Conservation (phyloP, 1,140 invertebrate species). For the Anastrepha obliqua region DNA sequence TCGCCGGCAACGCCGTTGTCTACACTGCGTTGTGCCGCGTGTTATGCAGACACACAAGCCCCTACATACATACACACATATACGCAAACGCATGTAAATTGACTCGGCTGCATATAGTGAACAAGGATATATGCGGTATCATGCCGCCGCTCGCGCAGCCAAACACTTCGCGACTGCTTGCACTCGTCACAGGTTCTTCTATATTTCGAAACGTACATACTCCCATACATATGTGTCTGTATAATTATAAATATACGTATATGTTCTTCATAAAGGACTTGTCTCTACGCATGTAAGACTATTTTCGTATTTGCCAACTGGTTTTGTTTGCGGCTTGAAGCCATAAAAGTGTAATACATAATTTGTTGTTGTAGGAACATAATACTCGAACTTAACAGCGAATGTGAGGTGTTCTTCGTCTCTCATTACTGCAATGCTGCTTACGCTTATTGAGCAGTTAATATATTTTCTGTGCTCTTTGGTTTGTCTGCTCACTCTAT, state of each 20-base stretch:
- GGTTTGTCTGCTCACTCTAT: background rate
- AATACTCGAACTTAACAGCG: background rate
- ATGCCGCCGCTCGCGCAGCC: background rate
- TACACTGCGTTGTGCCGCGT: background rate
- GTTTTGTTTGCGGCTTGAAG: slow-evolving; percentile 26
- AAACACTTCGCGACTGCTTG: background rate
- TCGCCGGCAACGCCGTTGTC: background rate
- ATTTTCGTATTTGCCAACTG: slow-evolving; percentile 41
- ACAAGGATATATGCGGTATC: slow-evolving; percentile 11
- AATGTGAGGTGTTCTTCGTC: background rate
- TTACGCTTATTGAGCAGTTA: background rate
- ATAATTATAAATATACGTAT: background rate
- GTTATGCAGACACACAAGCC: background rate
- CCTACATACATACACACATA: background rate
- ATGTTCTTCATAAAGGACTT: background rate
- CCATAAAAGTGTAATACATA: slow-evolving; percentile 1
- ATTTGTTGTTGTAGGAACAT: background rate
- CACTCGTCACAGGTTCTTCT: background rate
- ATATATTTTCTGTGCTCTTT: background rate
- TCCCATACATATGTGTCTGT: background rate
- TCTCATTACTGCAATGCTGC: background rate
- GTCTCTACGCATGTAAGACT: background rate
- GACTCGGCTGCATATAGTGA: background rate
- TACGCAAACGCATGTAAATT: background rate
- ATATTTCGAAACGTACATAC: background rate